Conservation (phyloP, 2,888 invertebrate genomes). For the Pseudeuparius sepicola region DNA sequence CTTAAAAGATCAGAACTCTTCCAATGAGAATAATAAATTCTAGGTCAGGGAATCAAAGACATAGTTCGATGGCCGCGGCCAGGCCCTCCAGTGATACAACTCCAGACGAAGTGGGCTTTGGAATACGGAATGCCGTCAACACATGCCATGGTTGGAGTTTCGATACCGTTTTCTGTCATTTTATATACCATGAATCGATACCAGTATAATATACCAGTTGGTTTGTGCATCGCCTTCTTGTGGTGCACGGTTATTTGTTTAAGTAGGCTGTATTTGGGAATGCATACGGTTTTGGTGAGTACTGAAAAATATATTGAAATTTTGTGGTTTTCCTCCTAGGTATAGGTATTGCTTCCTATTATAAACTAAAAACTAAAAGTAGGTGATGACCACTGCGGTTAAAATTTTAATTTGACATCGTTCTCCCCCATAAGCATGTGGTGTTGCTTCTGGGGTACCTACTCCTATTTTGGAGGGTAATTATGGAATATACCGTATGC, state of each 20-base stretch:
- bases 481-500: too few species aligned
- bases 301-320: too few species aligned
- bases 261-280: slow-evolving; percentile 83
- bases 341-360: too few species aligned
- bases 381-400: too few species aligned
- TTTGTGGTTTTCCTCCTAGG: too few species aligned
- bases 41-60: slow-evolving; percentile 83
- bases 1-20: not conserved
- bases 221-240: slow-evolving; percentile 47
- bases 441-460: too few species aligned
- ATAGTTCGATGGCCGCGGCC: slow-evolving; percentile 81
- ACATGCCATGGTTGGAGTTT: slow-evolving; percentile 84
- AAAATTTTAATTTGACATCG: too few species aligned
- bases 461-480: too few species aligned
- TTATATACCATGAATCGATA: slow-evolving; percentile 73
- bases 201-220: slow-evolving; percentile 54
- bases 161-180: slow-evolving; percentile 77
- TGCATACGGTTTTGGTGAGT: slow-evolving; percentile 83
- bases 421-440: too few species aligned
- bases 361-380: too few species aligned
- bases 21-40: slow-evolving; percentile 18
- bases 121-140: slow-evolving; percentile 96
- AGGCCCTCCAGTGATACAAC: slow-evolving; percentile 68
- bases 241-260: slow-evolving; percentile 73
- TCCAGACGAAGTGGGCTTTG: slow-evolving; percentile 80